Conservation (phyloP, 1,140 invertebrate species). For the Cylas formicarius region DNA sequence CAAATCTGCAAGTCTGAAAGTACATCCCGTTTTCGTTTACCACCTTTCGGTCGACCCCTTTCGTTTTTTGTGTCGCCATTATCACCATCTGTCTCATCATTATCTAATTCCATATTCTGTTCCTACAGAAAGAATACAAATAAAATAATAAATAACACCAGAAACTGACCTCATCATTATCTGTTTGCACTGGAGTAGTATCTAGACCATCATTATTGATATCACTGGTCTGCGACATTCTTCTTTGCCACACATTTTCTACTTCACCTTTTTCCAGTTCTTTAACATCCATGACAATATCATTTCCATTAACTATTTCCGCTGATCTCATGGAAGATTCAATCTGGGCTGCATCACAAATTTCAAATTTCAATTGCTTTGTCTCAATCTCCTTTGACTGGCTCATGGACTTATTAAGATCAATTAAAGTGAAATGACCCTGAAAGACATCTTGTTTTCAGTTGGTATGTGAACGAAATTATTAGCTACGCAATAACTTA, state of each 20-base stretch:
- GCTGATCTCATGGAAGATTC: constrained; percentile 10
- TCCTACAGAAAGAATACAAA: constrained; percentile 20
- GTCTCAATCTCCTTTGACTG: constrained; percentile 19
- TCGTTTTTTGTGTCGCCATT: constrained; percentile 38
- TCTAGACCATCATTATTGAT: constrained; percentile 28
- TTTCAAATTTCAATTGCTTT: constrained; percentile 24
- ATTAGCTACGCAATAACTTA: background rate
- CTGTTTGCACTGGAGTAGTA: constrained; percentile 31
- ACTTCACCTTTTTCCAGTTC: constrained; percentile 30
- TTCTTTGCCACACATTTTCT: constrained; percentile 29
- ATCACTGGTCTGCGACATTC: constrained; percentile 36
- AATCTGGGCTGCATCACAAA: background rate
- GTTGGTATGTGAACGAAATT: background rate
- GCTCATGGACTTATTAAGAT: constrained; percentile 40
- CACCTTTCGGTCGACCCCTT: constrained; percentile 45
- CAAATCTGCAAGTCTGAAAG: constrained; percentile 61
- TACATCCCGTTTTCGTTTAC: constrained; percentile 57
- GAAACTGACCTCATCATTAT: constrained; percentile 39
- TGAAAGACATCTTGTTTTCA: constrained; percentile 19
- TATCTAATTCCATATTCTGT: constrained; percentile 35
- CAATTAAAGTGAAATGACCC: constrained; percentile 38
- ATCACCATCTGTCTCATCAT: constrained; percentile 25
- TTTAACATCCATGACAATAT: constrained; percentile 21
- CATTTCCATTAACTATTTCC: constrained; percentile 12
- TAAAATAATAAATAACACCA: constrained; percentile 1